Evolutionary conservation across 2,797 vertebrate species (phyloP).

Genomic region (Lagodon rhomboides): DNA sequence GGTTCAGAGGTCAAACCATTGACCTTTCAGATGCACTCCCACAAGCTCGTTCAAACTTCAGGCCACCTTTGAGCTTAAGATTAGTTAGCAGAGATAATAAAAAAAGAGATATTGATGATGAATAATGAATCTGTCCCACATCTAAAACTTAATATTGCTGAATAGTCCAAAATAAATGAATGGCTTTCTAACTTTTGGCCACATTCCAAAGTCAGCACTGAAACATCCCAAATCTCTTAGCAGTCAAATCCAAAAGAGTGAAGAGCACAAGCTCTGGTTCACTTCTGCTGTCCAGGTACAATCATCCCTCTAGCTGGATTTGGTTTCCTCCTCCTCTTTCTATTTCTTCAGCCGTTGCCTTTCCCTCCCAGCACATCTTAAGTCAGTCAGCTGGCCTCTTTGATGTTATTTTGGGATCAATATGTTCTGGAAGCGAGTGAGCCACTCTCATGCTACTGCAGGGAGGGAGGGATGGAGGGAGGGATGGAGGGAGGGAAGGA

Average conservation of each 20-base stretch:
- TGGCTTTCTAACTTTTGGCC: constrained; percentile 8
- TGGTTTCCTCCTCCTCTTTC: constrained; percentile 40
- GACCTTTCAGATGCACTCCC: constrained; percentile 4
- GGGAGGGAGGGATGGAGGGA: constrained; percentile 50
- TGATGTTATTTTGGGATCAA: constrained; percentile 86
- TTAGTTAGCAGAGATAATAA: constrained; percentile 26
- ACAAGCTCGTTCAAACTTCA: neutral
- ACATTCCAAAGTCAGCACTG: constrained; percentile 29
- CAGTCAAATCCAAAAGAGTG: constrained; percentile 15
- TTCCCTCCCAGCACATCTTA: constrained; percentile 59
- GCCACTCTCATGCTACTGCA: constrained; percentile 64
- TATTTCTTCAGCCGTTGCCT: constrained; percentile 20
- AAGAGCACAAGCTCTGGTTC: neutral
- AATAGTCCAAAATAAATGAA: constrained; percentile 12
- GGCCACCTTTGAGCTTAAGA: constrained; percentile 16
- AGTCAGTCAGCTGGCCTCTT: constrained; percentile 72
- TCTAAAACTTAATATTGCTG: constrained; percentile 31
- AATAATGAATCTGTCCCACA: constrained; percentile 42
- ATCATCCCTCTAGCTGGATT: constrained; percentile 30
- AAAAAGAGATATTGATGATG: constrained; percentile 28
- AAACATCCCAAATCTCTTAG: constrained; percentile 10
- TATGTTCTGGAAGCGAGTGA: constrained; percentile 79
- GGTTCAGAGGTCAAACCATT: constrained; percentile 6
- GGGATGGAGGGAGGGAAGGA: too few relatives aligned
- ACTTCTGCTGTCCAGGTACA: constrained; percentile 35